These are phyloP conservation scores for Thymallus thymallus DNA, from an alignment of 2,113 vertebrate genomes.

Conservation along the genomic window DNA sequence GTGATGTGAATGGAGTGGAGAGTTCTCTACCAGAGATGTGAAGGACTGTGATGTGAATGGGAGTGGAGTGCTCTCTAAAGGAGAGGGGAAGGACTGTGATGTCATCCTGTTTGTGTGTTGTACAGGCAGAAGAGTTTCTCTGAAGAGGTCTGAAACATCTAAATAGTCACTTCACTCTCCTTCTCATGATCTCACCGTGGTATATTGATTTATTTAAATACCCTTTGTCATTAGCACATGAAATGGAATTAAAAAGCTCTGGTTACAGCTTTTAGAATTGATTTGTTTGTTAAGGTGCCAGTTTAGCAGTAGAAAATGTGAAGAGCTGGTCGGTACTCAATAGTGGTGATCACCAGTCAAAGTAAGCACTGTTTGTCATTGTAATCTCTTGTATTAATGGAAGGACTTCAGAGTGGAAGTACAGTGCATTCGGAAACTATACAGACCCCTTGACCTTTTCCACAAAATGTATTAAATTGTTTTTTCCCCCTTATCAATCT, in stretches of 20 bases:
- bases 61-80: background rate
- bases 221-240: background rate
- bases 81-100: slow-evolving; percentile 31
- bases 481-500: too few relatives aligned
- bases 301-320: too few relatives aligned
- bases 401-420: background rate
- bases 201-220: background rate
- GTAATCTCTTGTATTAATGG: background rate
- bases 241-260: too few relatives aligned
- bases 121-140: background rate
- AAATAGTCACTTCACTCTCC: slow-evolving; percentile 19
- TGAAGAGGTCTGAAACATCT: slow-evolving; percentile 30
- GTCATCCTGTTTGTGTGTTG: slow-evolving; percentile 19
- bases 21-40: slow-evolving; percentile 21
- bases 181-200: slow-evolving; percentile 27
- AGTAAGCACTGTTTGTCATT: too few relatives aligned
- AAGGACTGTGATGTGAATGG: slow-evolving; percentile 20
- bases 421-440: too few relatives aligned
- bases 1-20: background rate
- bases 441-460: too few relatives aligned
- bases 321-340: too few relatives aligned
- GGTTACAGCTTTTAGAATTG: too few relatives aligned
- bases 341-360: too few relatives aligned
- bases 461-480: too few relatives aligned
- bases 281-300: too few relatives aligned